Conservation (phyloP, 2,113 vertebrate genomes). For the Piprites chloris region DNA sequence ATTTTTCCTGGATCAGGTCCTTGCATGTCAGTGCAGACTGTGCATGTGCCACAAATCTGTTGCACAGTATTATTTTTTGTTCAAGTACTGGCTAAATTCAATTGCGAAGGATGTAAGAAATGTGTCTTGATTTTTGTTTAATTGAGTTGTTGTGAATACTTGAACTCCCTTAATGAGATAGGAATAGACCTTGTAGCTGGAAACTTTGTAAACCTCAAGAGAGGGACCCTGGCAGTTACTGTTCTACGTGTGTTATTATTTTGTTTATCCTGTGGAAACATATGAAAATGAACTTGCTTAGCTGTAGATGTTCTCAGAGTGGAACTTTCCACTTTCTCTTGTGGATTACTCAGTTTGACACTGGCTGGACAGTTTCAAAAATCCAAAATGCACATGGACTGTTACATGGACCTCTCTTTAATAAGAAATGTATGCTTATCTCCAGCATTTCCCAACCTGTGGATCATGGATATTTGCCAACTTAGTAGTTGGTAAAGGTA, state of each 20-base stretch:
- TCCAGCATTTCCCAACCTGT: background rate
- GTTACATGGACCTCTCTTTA: background rate
- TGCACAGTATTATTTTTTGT: background rate
- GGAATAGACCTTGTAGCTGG: background rate
- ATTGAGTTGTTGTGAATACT: background rate
- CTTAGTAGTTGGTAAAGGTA: background rate
- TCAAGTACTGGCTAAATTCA: background rate
- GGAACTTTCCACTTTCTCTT: background rate
- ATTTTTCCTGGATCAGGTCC: background rate
- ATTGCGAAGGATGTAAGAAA: background rate
- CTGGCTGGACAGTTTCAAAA: background rate
- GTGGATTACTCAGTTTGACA: background rate
- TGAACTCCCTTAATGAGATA: background rate
- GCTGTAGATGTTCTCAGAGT: background rate
- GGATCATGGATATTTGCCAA: background rate
- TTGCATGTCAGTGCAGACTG: background rate
- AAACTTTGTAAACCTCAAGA: background rate
- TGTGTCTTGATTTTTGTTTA: background rate
- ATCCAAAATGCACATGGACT: background rate
- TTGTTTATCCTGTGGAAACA: background rate
- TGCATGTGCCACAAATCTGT: background rate
- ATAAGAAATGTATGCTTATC: background rate
- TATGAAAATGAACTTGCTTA: background rate
- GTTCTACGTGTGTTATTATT: background rate
- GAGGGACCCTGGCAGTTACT: background rate